Conservation (phyloP, 2,113 vertebrate genomes). For the Sitta europaea region DNA sequence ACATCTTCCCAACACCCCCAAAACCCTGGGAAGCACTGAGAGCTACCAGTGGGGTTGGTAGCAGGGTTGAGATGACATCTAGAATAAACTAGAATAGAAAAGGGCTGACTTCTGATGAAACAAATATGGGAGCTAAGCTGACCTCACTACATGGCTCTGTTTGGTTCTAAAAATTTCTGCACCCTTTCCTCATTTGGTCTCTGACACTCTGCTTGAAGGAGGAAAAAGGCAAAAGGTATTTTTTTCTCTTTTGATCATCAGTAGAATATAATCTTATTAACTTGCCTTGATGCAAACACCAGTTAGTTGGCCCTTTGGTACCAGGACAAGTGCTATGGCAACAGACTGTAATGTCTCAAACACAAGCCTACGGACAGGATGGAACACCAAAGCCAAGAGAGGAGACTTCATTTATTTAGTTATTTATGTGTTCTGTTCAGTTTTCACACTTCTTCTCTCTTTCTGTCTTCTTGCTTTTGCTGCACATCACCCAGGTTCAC, state of each 20-base stretch:
- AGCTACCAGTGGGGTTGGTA: background rate
- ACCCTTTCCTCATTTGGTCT: background rate
- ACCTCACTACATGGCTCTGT: background rate
- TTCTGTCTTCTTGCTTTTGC: background rate
- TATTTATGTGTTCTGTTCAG: background rate
- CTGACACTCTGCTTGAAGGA: background rate
- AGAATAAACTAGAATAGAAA: background rate
- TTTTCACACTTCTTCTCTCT: background rate
- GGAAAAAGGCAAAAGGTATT: background rate
- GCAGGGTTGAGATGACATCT: background rate
- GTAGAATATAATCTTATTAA: background rate
- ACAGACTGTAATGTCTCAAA: conserved; percentile 35
- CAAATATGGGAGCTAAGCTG: background rate
- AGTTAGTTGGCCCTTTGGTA: background rate
- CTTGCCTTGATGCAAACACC: background rate
- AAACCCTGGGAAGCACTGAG: background rate
- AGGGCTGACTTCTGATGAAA: background rate
- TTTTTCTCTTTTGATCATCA: background rate
- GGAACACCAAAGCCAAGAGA: background rate
- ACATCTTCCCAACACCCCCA: background rate
- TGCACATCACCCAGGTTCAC: background rate
- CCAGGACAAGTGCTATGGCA: background rate
- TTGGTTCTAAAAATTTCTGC: background rate
- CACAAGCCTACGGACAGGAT: background rate
- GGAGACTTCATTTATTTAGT: background rate